Evolutionary conservation across 2,888 invertebrate genomes (phyloP).

Genomic region (Thera britannica): DNA sequence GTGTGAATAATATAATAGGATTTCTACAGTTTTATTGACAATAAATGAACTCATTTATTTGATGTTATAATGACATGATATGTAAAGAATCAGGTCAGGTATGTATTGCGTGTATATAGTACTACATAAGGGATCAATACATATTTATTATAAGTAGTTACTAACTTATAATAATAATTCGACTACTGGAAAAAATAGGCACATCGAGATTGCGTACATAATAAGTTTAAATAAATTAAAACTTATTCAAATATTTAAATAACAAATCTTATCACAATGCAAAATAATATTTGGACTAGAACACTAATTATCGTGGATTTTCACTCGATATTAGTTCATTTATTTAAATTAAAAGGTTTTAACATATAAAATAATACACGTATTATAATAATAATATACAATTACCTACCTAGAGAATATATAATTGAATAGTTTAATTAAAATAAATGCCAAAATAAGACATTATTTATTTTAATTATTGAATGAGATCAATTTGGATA

Average conservation of each 20-base stretch:
- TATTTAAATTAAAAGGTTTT: neutral
- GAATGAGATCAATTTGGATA: neutral
- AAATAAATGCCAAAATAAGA: neutral
- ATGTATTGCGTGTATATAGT: slow-evolving; percentile 28
- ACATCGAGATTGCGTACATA: slow-evolving; percentile 10
- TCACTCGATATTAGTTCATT: neutral
- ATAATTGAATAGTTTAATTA: neutral
- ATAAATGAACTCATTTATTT: slow-evolving; percentile 11
- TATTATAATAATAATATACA: slow-evolving; percentile 48
- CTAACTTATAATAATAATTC: slow-evolving; percentile 11
- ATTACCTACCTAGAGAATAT: slow-evolving; percentile 57
- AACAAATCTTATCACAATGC: neutral
- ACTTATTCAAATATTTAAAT: slow-evolving; percentile 4
- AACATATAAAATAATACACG: slow-evolving; percentile 11
- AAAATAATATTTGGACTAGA: slow-evolving; percentile 13
- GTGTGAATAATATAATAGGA: slow-evolving; percentile 7
- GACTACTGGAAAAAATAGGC: slow-evolving; percentile 25
- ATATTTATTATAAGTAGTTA: slow-evolving; percentile 6
- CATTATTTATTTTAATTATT: neutral
- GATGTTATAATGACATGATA: slow-evolving; percentile 48
- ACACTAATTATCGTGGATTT: neutral
- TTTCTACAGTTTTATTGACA: slow-evolving; percentile 1
- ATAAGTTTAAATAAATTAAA: slow-evolving; percentile 1
- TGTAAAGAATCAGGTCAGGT: slow-evolving; percentile 56
- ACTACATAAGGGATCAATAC: neutral